Conservation (phyloP, 1,140 invertebrate genomes). For the Frieseomelitta varia region DNA sequence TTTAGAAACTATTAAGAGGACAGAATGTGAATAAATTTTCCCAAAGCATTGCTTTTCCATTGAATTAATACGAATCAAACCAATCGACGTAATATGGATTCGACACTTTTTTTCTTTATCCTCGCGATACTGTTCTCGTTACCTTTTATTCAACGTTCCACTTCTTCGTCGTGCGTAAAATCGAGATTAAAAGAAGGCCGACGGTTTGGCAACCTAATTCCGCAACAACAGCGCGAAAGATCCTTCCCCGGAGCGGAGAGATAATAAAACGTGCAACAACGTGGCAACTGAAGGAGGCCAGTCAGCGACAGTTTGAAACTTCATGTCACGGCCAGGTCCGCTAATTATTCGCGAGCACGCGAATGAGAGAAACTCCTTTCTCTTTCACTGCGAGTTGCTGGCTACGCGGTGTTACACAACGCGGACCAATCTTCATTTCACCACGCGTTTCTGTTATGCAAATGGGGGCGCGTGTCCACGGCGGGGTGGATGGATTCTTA, state of each 20-base stretch:
- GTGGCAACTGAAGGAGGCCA: neutral
- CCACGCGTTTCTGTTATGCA: constrained; percentile 66
- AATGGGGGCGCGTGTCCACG: constrained; percentile 64
- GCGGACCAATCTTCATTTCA: constrained; percentile 62
- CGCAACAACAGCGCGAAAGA: neutral
- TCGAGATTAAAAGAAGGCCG: neutral
- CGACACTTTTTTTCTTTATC: neutral
- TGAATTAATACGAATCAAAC: neutral
- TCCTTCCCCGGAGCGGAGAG: neutral
- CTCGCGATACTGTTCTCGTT: neutral
- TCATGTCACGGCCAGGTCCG: constrained; percentile 63
- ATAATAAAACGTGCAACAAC: constrained; percentile 39
- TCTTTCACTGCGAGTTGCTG: constrained; percentile 49
- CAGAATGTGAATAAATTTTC: no score
- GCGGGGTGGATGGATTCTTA: constrained; percentile 48
- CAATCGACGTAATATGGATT: neutral
- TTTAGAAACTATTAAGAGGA: neutral
- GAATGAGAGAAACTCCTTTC: constrained; percentile 69
- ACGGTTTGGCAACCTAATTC: neutral
- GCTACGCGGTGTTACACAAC: constrained; percentile 56
- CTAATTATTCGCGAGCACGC: constrained; percentile 70
- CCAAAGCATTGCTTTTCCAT: neutral
- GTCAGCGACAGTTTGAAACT: constrained; percentile 56
- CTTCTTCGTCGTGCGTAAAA: neutral
- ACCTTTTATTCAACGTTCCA: no score